Percentiles rank a stretch among this genome's conserved stretches.
Evolutionary conservation across 2,888 invertebrate genomes (phyloP).

Genomic region (Diploptera punctata): DNA sequence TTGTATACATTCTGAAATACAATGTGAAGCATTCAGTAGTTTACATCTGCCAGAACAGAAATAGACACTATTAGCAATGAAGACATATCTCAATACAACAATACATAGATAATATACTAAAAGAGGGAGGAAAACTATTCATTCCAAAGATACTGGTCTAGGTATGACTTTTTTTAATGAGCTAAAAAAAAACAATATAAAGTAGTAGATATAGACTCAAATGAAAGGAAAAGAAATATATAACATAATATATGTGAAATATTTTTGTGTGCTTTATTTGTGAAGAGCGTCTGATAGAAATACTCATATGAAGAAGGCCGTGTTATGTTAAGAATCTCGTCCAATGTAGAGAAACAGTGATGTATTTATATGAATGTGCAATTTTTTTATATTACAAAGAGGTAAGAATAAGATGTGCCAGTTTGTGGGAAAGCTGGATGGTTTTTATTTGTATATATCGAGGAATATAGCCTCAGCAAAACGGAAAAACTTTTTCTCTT

Average conservation of each 20-base stretch:
- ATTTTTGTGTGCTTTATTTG: slow-evolving; percentile 4
- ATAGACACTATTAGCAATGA: too few relatives aligned
- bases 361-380: slow-evolving; percentile 29
- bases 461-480: not conserved
- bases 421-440: not conserved
- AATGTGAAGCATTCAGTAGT: too few relatives aligned
- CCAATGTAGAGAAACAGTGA: too few relatives aligned
- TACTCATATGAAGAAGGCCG: not conserved
- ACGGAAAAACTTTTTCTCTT: too few relatives aligned
- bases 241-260: not conserved
- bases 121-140: slow-evolving; percentile 51
- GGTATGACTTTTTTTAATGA: slow-evolving; percentile 28
- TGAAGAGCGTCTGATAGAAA: not conserved
- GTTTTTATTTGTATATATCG: slow-evolving; percentile 13
- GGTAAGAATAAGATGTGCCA: not conserved
- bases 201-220: not conserved
- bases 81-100: too few relatives aligned
- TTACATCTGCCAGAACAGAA: too few relatives aligned
- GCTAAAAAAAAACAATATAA: not conserved
- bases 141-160: slow-evolving; percentile 27
- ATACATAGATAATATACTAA: too few relatives aligned
- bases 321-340: too few relatives aligned
- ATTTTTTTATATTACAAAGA: slow-evolving; percentile 13
- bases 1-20: too few relatives aligned
- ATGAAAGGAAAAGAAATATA: not conserved